phyloP scores from a whole-genome alignment of 1,140 invertebrate genomes.

The Lucilia cuprina region DNA sequence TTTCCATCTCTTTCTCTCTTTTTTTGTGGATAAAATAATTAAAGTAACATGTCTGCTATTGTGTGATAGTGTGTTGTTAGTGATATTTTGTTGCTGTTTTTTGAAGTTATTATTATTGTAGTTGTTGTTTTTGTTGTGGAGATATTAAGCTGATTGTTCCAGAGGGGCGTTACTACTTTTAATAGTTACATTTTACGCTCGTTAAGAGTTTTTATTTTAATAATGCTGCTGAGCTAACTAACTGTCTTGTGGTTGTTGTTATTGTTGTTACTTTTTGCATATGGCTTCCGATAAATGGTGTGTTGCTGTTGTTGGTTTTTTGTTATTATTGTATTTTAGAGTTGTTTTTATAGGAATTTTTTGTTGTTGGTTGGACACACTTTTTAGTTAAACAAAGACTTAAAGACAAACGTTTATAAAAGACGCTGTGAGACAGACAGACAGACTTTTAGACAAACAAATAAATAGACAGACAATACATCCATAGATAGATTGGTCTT shows the following conservation, averaged over 20 bases:
- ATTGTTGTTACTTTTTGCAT: slow-evolving; percentile 35
- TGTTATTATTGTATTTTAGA: not conserved
- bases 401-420: no score
- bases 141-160: not conserved
- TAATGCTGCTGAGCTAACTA: not conserved
- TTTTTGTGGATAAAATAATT: not conserved
- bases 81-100: not conserved
- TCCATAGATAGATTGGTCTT: not conserved
- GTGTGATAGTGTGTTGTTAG: not conserved
- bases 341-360: not conserved
- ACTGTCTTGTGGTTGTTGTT: slow-evolving; percentile 20
- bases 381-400: not conserved
- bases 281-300: slow-evolving; percentile 34
- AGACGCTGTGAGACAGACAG: no score
- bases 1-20: not conserved
- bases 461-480: not conserved
- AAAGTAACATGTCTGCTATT: slow-evolving; percentile 17
- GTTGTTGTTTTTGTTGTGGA: not conserved
- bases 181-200: slow-evolving; percentile 32
- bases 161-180: slow-evolving; percentile 24
- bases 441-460: not conserved
- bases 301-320: not conserved
- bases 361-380: slow-evolving; percentile 16
- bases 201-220: slow-evolving; percentile 26
- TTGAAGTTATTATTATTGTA: no score